A percentile compares a stretch with the other conserved stretches of the same genome.
phyloP scores from a whole-genome alignment of 2,113 vertebrate species.

The Brachypteracias leptosomus region DNA sequence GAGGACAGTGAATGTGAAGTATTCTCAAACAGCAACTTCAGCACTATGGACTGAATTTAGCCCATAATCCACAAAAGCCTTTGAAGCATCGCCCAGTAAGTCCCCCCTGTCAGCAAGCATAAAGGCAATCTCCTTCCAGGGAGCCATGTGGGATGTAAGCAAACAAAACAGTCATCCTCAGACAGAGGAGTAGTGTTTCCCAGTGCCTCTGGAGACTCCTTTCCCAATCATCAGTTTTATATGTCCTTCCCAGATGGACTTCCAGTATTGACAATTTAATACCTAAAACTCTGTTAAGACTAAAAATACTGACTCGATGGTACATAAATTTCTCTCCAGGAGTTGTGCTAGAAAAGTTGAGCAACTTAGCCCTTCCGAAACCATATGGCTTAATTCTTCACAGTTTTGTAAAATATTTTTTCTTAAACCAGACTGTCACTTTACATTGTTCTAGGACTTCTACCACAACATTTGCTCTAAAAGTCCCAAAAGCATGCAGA shows the following conservation, averaged over 20 bases:
- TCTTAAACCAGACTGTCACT: not conserved
- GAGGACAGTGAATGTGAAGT: not conserved
- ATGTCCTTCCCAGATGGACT: not conserved
- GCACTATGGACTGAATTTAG: not conserved
- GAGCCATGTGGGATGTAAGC: not conserved
- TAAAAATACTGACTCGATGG: not conserved
- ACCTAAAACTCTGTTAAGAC: not conserved
- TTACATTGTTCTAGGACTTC: not conserved
- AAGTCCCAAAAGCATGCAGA: not conserved
- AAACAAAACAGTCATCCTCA: not conserved
- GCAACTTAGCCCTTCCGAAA: not conserved
- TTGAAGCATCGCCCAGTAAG: constrained; percentile 16
- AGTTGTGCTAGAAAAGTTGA: not conserved
- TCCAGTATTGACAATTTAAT: not conserved
- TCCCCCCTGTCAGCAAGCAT: not conserved
- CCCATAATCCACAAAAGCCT: constrained; percentile 19
- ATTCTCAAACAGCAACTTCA: not conserved
- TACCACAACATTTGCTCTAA: not conserved
- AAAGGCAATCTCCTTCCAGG: not conserved
- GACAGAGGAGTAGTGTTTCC: not conserved
- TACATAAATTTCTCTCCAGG: not conserved
- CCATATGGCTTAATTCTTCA: not conserved
- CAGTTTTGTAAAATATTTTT: not conserved
- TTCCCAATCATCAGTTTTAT: not conserved
- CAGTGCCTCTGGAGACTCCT: not conserved